phyloP scores from a whole-genome alignment of 1,140 invertebrate species.

The Tetramorium parvispinum region DNA sequence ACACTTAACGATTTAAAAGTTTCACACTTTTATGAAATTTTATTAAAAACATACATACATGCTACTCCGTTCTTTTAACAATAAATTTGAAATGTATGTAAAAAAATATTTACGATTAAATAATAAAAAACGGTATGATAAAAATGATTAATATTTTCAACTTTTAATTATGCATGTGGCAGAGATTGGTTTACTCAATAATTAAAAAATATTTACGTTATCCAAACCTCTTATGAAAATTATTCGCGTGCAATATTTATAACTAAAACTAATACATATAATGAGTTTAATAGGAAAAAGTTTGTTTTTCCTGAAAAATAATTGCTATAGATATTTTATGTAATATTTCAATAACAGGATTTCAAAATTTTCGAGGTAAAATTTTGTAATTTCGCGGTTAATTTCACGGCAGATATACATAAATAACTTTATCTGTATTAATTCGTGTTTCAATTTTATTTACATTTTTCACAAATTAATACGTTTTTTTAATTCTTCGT shows the following conservation, averaged over 20 bases:
- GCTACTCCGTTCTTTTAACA: not conserved
- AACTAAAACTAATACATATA: not conserved
- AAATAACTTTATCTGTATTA: not conserved
- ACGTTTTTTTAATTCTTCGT: constrained; percentile 8
- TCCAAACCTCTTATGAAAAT: not conserved
- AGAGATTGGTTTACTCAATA: not conserved
- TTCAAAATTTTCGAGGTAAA: not conserved
- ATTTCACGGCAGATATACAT: not conserved
- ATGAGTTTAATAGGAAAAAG: not conserved
- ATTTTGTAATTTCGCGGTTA: not conserved
- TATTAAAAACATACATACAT: not conserved
- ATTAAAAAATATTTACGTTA: not conserved
- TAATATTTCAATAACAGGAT: too few relatives aligned
- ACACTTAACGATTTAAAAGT: not conserved
- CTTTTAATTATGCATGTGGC: not conserved
- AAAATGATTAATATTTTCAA: not conserved
- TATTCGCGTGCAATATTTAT: not conserved
- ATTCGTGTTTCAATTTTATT: not conserved
- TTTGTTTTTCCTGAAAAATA: not conserved
- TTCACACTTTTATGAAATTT: not conserved
- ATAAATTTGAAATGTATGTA: not conserved
- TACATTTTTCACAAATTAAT: constrained; percentile 5
- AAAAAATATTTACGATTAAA: not conserved
- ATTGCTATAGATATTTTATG: not conserved
- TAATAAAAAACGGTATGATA: not conserved